Percentiles rank a stretch among this genome's conserved stretches.
Conservation (phyloP, 1,140 invertebrate genomes). For the Chelonus insularis region DNA sequence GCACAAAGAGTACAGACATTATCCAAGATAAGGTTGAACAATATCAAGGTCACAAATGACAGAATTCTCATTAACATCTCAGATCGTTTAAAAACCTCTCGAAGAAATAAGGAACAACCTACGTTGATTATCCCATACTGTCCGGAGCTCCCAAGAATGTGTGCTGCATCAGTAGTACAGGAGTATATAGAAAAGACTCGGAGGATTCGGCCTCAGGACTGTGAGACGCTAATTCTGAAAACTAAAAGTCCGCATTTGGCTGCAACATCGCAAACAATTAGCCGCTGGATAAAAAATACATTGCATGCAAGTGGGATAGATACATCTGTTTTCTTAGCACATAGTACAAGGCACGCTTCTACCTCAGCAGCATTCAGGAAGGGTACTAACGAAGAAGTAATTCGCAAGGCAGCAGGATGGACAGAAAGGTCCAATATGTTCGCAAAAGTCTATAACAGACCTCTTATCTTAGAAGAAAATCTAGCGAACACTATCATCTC, state of each 20-base stretch:
- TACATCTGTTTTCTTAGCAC: too few relatives aligned
- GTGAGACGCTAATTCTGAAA: background rate
- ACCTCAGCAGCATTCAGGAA: too few relatives aligned
- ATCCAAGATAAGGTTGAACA: conserved; percentile 11
- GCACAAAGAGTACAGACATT: conserved; percentile 30
- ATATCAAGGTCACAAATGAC: conserved; percentile 3
- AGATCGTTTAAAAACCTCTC: background rate
- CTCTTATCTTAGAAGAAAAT: too few relatives aligned
- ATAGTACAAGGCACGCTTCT: too few relatives aligned
- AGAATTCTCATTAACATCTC: conserved; percentile 16
- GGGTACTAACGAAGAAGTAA: too few relatives aligned
- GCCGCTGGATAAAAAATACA: background rate
- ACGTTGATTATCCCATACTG: background rate
- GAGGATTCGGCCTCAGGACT: background rate
- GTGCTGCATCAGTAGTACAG: background rate
- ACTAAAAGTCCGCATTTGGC: background rate
- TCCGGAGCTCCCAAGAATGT: background rate
- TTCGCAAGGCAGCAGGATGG: too few relatives aligned
- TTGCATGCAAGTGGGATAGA: background rate
- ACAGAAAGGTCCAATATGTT: too few relatives aligned
- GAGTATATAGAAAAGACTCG: background rate
- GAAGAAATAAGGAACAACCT: background rate
- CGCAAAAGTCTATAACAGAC: too few relatives aligned
- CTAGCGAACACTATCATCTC: too few relatives aligned
- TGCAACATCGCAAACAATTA: background rate